Conservation (phyloP, 2,797 vertebrate genomes). For the Distichodus sexfasciatus region DNA sequence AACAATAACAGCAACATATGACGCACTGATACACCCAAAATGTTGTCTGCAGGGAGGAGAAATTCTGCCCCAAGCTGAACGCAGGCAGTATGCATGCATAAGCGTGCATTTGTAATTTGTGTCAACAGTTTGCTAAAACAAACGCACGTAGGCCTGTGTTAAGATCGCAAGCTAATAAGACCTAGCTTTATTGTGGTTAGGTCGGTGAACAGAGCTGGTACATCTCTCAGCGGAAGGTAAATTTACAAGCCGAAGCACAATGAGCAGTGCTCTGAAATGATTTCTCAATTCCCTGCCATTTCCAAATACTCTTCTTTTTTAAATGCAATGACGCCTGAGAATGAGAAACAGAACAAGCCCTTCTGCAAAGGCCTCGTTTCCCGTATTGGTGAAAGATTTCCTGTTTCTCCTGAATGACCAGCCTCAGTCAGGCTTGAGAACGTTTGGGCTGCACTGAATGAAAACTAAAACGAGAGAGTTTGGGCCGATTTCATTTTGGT, state of each 20-base stretch:
- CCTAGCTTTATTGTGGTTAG: neutral
- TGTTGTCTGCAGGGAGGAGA: neutral
- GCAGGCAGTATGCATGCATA: neutral
- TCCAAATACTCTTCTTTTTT: conserved; percentile 21
- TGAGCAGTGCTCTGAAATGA: neutral
- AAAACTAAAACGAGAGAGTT: neutral
- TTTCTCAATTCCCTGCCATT: conserved; percentile 24
- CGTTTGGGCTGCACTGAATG: neutral
- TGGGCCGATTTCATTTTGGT: neutral
- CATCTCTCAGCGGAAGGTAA: conserved; percentile 9
- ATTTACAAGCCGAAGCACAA: neutral
- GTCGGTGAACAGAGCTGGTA: conserved; percentile 1
- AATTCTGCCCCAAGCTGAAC: neutral
- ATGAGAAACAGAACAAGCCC: conserved; percentile 11
- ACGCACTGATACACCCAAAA: neutral
- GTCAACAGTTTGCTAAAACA: conserved; percentile 6
- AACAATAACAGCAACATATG: neutral
- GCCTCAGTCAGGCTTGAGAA: neutral
- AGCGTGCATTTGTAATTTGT: neutral
- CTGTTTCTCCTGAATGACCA: conserved; percentile 30
- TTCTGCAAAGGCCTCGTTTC: conserved; percentile 25
- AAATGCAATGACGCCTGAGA: neutral
- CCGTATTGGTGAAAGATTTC: conserved; percentile 29
- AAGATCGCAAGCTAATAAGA: conserved; percentile 5
- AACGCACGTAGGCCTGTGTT: conserved; percentile 3